A percentile compares a stretch with the other conserved stretches of the same genome.
Conservation (phyloP, 2,113 vertebrate genomes). For the human region DNA sequence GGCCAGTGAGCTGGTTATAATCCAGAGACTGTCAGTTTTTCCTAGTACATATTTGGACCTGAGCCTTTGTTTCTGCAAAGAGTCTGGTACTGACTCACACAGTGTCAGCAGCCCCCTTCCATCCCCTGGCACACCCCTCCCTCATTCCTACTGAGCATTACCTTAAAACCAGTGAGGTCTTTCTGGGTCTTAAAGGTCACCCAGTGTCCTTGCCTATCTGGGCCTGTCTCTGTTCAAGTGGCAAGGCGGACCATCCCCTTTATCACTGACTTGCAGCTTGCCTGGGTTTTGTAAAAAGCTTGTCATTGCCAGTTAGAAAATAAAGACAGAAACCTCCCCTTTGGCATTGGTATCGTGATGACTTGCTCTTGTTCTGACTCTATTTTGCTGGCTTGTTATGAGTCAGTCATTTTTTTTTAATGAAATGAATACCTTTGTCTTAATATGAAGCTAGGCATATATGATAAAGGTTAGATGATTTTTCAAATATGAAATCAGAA, state of each 20-base stretch:
- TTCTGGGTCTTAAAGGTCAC: background rate
- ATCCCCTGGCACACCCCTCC: accelerated
- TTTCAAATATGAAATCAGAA: background rate
- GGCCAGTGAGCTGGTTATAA: constrained; percentile 1
- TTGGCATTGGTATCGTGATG: background rate
- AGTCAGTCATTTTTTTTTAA: background rate
- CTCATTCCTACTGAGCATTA: background rate
- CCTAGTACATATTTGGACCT: background rate
- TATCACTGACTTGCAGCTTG: constrained; percentile 59
- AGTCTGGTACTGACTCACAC: background rate
- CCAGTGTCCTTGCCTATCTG: background rate
- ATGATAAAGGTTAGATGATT: background rate
- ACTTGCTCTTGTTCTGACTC: constrained; percentile 36
- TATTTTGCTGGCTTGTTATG: constrained; percentile 48
- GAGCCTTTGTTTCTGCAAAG: constrained; percentile 21
- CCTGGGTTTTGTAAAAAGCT: constrained; percentile 38
- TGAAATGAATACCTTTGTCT: background rate
- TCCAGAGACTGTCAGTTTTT: constrained; percentile 33
- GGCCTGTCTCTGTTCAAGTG: constrained; percentile 33
- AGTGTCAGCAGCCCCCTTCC: background rate
- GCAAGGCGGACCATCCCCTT: background rate
- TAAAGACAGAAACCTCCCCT: constrained; percentile 34
- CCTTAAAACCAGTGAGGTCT: background rate
- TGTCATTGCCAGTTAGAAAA: constrained; percentile 51
- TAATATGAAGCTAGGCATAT: background rate